Conservation (phyloP, 2,888 invertebrate species). For the Pomacea canaliculata region DNA sequence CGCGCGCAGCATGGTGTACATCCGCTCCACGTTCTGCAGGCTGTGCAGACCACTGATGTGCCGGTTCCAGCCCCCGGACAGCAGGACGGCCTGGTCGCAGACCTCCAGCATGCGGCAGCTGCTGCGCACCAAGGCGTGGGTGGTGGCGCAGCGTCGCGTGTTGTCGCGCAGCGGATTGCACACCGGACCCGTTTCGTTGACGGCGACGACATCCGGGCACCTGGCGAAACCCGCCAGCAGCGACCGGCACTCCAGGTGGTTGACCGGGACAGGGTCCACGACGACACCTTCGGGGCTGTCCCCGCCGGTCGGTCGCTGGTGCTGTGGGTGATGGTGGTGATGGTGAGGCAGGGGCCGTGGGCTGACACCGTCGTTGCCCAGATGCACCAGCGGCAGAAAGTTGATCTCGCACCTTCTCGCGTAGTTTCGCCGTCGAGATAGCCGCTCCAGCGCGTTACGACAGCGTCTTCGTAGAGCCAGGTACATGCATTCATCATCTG, state of each 20-base stretch:
- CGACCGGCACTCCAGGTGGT: slow-evolving; percentile 59
- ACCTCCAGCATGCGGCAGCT: slow-evolving; percentile 71
- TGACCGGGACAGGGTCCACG: slow-evolving; percentile 33
- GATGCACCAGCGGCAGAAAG: slow-evolving; percentile 72
- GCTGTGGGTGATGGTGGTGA: background rate
- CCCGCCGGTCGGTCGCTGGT: background rate
- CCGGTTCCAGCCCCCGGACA: slow-evolving; percentile 73
- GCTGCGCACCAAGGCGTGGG: slow-evolving; percentile 66
- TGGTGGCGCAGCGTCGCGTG: slow-evolving; percentile 70
- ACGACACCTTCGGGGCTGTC: too few species aligned
- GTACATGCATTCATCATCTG: slow-evolving; percentile 70
- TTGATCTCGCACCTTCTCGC: slow-evolving; percentile 71
- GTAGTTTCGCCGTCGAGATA: slow-evolving; percentile 58
- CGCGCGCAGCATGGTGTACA: slow-evolving; percentile 69
- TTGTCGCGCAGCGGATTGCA: slow-evolving; percentile 72
- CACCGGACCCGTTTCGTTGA: slow-evolving; percentile 65
- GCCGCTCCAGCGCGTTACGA: slow-evolving; percentile 67
- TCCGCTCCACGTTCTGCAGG: slow-evolving; percentile 63
- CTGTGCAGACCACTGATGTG: slow-evolving; percentile 67
- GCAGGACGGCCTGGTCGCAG: slow-evolving; percentile 72
- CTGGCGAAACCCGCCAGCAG: slow-evolving; percentile 65
- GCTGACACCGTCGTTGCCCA: slow-evolving; percentile 9
- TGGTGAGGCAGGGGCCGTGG: background rate
- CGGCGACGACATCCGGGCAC: slow-evolving; percentile 69
- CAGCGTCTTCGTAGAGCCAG: slow-evolving; percentile 71